Evolutionary conservation across 2,113 vertebrate species (phyloP), one percentile per base, ranked within the genome.

Genomic region (Barbus barbus): DNA sequence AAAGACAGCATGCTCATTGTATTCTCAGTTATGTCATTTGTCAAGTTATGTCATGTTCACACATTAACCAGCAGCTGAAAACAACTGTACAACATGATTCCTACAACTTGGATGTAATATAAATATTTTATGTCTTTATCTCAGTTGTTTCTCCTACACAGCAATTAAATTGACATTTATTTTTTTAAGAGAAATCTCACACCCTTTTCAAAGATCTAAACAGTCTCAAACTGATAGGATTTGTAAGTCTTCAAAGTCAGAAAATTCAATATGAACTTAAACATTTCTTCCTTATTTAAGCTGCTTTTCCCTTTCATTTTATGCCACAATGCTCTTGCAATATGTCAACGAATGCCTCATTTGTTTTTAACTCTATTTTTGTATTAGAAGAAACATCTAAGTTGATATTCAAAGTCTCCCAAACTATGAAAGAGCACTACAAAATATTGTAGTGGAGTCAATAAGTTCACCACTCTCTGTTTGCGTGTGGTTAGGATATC

Each of bases 401-500:
- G 5, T 18, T 28, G 20, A 44, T 26, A 16, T 44, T 48, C 24
- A 28, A 22, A 41, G 9, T 48, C 16, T 75, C 8, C 20, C 4
- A 78, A 78, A 78, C 48, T 78, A 14, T 77, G 28, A 36, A 56
- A n/a, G 51, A 36, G 11, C 26, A 28, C 41, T 18, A 26, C 16
- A 31, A 48, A 48, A 65, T 3, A 41, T 24, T 67, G 38, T 46
- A 51, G 63, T 71, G 3, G 5, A 71, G 75, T 56, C 24, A 48
- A 76, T 76, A 14, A 33, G 26, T 71, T 56, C 12, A 9, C 11
- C 14, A 31, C 44, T 38, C 9, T 38, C 9, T 36, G 53, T 18
- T 12, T 76, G 41, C 60, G 63, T 78, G 71, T 53, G 72, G 78
- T 82, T 71, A 80, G 60, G 56, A 44, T 41, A 20, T 69, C 56